Evolutionary conservation across 2,888 invertebrate genomes (phyloP).

Genomic region (Hemithea aestivaria): DNA sequence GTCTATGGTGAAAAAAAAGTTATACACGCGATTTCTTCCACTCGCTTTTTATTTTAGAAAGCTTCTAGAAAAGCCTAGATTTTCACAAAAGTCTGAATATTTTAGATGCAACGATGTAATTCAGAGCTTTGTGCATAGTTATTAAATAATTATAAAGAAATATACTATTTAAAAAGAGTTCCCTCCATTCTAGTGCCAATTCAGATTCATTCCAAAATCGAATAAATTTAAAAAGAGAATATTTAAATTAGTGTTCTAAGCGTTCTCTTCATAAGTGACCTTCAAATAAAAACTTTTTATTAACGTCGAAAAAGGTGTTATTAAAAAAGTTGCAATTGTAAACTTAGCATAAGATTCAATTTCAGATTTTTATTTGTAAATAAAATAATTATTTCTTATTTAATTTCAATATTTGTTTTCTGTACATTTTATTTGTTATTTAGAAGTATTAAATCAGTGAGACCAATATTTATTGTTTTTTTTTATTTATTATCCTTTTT

Average conservation of each 20-base stretch:
- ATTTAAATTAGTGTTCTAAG: slow-evolving; percentile 32
- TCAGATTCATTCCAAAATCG: slow-evolving; percentile 50
- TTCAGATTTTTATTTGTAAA: slow-evolving; percentile 40
- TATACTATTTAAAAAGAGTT: slow-evolving; percentile 22
- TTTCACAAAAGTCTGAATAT: slow-evolving; percentile 16
- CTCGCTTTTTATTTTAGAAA: slow-evolving; percentile 11
- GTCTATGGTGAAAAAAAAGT: no score
- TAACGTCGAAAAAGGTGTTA: slow-evolving; percentile 2
- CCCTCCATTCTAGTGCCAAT: slow-evolving; percentile 75
- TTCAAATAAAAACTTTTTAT: slow-evolving; percentile 18
- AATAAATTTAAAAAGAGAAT: slow-evolving; percentile 31
- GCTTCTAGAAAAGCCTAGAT: slow-evolving; percentile 16
- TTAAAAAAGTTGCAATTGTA: slow-evolving; percentile 10
- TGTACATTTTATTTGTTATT: slow-evolving; percentile 49
- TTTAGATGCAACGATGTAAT: slow-evolving; percentile 14
- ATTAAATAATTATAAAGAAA: slow-evolving; percentile 5
- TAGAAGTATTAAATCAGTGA: slow-evolving; percentile 57
- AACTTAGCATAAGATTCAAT: slow-evolving; percentile 17
- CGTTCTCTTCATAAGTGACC: slow-evolving; percentile 36
- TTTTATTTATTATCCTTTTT: slow-evolving; percentile 22
- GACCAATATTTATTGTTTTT: slow-evolving; percentile 37
- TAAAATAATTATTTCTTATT: slow-evolving; percentile 32
- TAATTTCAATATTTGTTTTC: slow-evolving; percentile 30
- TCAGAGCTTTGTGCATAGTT: slow-evolving; percentile 19
- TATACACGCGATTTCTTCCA: no score